A percentile compares a stretch with the other conserved stretches of the same genome.
These are phyloP conservation scores for Chromis chromis DNA, from an alignment of 2,797 vertebrate genomes.

Conservation along the genomic window DNA sequence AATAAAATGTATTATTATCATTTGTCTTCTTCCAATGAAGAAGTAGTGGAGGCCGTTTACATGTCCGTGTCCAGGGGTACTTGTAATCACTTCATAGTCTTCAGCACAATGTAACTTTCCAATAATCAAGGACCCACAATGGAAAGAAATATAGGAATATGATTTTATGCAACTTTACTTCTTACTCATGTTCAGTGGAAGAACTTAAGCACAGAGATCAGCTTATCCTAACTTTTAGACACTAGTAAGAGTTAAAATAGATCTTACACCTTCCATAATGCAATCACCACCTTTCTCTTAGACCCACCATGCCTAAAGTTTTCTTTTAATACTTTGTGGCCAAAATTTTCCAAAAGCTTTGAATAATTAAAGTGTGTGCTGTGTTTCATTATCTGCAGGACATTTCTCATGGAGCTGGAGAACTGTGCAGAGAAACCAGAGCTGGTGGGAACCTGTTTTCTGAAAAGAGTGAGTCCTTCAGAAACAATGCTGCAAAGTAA, in stretches of 20 bases:
- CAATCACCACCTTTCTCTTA: neutral
- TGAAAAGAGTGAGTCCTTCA: constrained; percentile 89
- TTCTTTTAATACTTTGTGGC: neutral
- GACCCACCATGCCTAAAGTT: neutral
- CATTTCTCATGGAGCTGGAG: constrained; percentile 93
- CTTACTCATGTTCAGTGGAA: too few relatives aligned
- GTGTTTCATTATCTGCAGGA: constrained; percentile 79
- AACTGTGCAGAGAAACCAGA: constrained; percentile 92
- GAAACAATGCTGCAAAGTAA: neutral
- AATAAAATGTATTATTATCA: too few relatives aligned
- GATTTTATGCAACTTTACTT: too few relatives aligned
- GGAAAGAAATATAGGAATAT: too few relatives aligned
- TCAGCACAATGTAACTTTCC: too few relatives aligned
- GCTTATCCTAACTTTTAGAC: too few relatives aligned
- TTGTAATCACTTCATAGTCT: too few relatives aligned
- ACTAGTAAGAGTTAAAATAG: neutral
- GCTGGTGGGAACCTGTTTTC: constrained; percentile 92
- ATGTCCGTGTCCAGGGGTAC: too few relatives aligned
- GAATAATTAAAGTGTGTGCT: neutral
- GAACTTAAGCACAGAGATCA: neutral
- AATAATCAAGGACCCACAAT: too few relatives aligned
- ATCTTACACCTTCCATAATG: neutral
- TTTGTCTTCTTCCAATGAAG: too few relatives aligned
- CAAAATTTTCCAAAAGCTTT: too few relatives aligned
- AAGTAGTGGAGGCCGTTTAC: too few relatives aligned